A percentile compares a stretch with the other conserved stretches of the same genome.
phyloP scores from a whole-genome alignment of 2,797 vertebrate genomes.

The Notolepis coatsorum region DNA sequence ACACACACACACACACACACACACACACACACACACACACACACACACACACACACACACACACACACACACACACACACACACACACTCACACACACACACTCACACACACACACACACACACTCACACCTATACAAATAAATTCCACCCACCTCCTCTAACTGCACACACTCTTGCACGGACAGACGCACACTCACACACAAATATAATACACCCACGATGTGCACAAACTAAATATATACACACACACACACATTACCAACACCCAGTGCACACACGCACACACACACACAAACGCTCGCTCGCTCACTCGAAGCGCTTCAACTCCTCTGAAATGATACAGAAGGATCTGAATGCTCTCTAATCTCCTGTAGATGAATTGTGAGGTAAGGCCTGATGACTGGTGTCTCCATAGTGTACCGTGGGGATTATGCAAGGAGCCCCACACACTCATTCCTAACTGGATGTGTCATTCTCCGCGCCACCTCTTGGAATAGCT shows the following conservation, averaged over 20 bases:
- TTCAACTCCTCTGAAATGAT: constrained; percentile 42
- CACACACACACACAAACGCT: background rate
- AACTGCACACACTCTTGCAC: background rate
- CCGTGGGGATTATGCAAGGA: constrained; percentile 21
- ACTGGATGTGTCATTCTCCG: constrained; percentile 32
- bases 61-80: constrained; percentile 21
- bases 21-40: constrained; percentile 17
- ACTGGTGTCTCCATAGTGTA: constrained; percentile 39
- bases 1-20: constrained; percentile 37
- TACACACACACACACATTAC: background rate
- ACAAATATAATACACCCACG: constrained; percentile 8
- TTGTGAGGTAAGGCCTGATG: constrained; percentile 41
- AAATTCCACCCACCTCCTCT: no score
- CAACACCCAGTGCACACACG: background rate
- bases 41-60: constrained; percentile 2
- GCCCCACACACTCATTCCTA: constrained; percentile 34
- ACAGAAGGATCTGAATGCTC: constrained; percentile 34
- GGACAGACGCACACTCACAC: background rate
- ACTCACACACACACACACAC: background rate
- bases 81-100: constrained; percentile 9
- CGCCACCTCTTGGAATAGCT: background rate
- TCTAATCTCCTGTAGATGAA: constrained; percentile 57
- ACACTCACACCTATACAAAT: background rate
- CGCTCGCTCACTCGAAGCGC: background rate
- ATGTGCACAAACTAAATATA: no score